These are phyloP conservation scores for Hofmannophila pseudospretella DNA, from an alignment of 2,888 invertebrate species.

Conservation along the genomic window DNA sequence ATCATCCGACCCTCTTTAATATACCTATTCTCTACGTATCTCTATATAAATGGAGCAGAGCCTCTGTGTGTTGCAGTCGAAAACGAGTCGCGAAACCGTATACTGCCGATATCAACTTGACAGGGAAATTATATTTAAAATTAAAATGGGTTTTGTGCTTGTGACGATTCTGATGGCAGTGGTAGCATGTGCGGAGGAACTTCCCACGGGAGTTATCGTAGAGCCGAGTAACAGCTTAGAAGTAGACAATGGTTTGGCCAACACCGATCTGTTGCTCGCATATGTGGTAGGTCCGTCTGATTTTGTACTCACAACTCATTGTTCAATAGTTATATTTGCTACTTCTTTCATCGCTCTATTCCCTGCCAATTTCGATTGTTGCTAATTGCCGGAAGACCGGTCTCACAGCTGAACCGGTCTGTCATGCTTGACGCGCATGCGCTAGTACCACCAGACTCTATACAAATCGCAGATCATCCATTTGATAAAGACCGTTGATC, in stretches of 20 bases:
- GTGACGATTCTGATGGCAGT: constrained; percentile 30
- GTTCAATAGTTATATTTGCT: too few relatives aligned
- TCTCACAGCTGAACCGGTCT: neutral
- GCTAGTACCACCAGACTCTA: constrained; percentile 16
- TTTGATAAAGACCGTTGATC: constrained; percentile 16
- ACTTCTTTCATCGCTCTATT: too few relatives aligned
- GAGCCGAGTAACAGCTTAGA: constrained; percentile 28
- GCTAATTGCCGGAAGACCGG: neutral
- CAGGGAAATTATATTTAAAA: constrained; percentile 12
- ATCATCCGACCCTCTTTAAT: constrained; percentile 39
- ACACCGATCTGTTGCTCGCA: constrained; percentile 48
- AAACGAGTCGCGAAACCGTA: constrained; percentile 30
- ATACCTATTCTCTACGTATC: constrained; percentile 47
- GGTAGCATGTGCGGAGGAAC: constrained; percentile 30
- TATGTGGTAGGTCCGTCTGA: constrained; percentile 53
- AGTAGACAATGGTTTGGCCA: constrained; percentile 29
- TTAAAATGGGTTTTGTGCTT: constrained; percentile 36
- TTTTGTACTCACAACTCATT: neutral
- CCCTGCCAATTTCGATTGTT: neutral
- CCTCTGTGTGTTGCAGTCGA: constrained; percentile 60
- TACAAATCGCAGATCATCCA: constrained; percentile 24
- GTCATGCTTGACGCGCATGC: constrained; percentile 27
- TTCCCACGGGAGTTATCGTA: constrained; percentile 25
- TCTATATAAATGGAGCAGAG: constrained; percentile 68
- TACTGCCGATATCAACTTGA: constrained; percentile 30